phyloP scores from a whole-genome alignment of 2,797 vertebrate species.

The Cossypha polioptera region DNA sequence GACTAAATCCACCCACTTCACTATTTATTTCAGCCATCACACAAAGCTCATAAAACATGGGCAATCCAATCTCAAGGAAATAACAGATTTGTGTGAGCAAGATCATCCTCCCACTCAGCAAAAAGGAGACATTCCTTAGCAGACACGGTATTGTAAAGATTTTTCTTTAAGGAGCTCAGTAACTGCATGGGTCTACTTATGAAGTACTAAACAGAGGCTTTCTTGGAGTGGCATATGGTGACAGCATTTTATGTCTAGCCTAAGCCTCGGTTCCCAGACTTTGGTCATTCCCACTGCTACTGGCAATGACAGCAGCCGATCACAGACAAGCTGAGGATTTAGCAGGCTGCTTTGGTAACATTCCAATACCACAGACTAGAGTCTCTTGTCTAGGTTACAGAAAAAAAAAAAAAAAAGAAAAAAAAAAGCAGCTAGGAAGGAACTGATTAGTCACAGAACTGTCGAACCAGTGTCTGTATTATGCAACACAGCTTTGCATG shows the following conservation, averaged over 20 bases:
- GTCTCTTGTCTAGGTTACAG: neutral
- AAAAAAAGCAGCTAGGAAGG: neutral
- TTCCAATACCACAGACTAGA: neutral
- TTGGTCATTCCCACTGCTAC: neutral
- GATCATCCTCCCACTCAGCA: conserved; percentile 23
- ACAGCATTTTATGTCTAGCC: neutral
- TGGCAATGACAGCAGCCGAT: neutral
- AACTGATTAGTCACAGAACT: conserved; percentile 29
- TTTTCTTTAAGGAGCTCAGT: neutral
- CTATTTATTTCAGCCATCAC: conserved; percentile 43
- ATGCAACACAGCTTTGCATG: neutral
- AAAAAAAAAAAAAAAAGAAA: neutral
- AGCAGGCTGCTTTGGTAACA: conserved; percentile 14
- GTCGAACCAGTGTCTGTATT: neutral
- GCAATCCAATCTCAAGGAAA: conserved; percentile 14
- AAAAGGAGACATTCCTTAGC: neutral
- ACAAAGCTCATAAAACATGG: conserved; percentile 49
- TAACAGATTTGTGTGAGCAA: neutral
- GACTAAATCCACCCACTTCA: conserved; percentile 32
- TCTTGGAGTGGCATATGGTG: conserved; percentile 20
- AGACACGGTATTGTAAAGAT: neutral
- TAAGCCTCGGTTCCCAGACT: conserved; percentile 4
- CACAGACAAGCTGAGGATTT: conserved; percentile 5
- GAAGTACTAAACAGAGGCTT: neutral
- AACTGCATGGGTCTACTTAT: neutral